Base-by-base conservation (phyloP, 2,113 vertebrate genomes). In the Mungos mungo region DNA sequence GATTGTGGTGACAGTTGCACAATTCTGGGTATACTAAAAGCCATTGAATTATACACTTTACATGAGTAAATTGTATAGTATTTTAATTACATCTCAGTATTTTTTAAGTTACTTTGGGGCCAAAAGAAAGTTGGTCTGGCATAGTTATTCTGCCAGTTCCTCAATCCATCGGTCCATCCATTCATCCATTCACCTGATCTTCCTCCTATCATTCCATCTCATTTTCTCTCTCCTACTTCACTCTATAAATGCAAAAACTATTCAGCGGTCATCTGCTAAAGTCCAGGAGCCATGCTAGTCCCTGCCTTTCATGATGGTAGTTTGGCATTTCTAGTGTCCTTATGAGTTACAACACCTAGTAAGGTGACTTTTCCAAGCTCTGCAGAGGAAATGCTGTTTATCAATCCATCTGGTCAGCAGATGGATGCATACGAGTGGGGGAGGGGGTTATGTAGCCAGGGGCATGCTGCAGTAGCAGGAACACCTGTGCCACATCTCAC, bases 321-420 rank as follows among this genome's bases (percentile, higher is more conserved):
- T 38, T 66, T 68, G 71, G n/a, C 54, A 69, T 94, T 84, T 93
- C 92, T 52, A 33, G 38, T 82, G 65, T 63, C 76, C 81, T 68
- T 84, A 79, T 21, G 89, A 57, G 85, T 82, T 88, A 71, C 31
- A 31, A 11, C 82, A 33, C 47, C 60, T 77, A 29, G 57, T 81
- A 88, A 88, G 65, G 83, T 89, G 82, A 89, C 89, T 95, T 97
- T 93, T 83, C 72, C 52, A 65, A 31, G 66, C 52, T 91, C 77
- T 68, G 60, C 23, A 11, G 52, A 90, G 95, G 77, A 85, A 84
- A 25, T 10, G 13, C 31, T 85, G 66, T 90, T 35, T 93, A 71
- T 95, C 65, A 66, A 1, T 82, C 54, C 68, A n/a, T 57, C 52
- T 33, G 21, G 65, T 38, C 93, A 97, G 35, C 81, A 88, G 91